Conservation (phyloP, 2,113 vertebrate species). For the Chaetura pelagica region DNA sequence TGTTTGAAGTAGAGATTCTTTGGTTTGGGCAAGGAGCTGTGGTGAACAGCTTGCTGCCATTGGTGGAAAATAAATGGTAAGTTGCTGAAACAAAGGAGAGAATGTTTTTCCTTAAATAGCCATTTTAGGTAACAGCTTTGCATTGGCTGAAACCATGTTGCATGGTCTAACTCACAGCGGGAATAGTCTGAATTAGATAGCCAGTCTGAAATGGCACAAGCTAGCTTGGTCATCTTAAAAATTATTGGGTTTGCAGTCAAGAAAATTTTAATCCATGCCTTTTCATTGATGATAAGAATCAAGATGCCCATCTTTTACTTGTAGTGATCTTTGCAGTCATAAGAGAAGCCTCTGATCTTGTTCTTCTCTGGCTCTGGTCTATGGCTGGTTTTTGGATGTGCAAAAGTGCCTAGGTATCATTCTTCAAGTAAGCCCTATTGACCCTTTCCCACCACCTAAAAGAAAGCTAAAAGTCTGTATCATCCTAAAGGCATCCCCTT, state of each 20-base stretch:
- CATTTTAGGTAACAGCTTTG: neutral
- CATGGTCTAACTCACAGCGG: neutral
- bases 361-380: neutral
- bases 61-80: slow-evolving; percentile 15
- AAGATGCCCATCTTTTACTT: neutral
- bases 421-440: neutral
- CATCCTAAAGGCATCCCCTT: neutral
- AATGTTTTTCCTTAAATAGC: neutral
- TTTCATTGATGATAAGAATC: neutral
- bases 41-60: neutral
- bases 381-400: neutral
- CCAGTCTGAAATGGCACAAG: neutral
- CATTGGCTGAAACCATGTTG: neutral
- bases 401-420: neutral
- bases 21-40: slow-evolving; percentile 17
- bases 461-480: neutral
- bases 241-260: fast-evolving
- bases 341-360: neutral
- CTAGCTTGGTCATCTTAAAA: neutral
- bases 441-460: slow-evolving; percentile 10
- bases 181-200: neutral
- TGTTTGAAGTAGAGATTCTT: slow-evolving; percentile 35
- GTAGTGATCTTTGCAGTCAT: neutral
- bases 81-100: neutral
- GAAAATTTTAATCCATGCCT: neutral